Evolutionary conservation across 2,888 invertebrate genomes (phyloP), one percentile per base, ranked within the genome.

Genomic region (Ectemnius lituratus): DNA sequence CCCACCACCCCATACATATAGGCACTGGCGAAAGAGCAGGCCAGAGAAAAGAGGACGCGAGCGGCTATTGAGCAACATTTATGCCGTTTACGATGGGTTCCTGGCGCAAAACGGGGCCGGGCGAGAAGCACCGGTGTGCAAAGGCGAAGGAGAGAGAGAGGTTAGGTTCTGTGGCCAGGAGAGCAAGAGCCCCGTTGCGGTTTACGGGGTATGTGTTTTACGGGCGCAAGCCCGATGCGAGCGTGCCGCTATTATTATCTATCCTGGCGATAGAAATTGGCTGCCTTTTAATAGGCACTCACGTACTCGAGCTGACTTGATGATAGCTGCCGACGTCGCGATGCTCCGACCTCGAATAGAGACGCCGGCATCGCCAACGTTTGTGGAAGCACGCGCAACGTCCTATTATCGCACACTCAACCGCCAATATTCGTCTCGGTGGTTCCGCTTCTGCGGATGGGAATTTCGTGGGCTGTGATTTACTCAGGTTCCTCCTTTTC

Each of bases 161-260:
- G 49, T 45, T 37, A 58, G 46, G 46, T 46, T 14, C 65, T 23
- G 23, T 23, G 20, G 61, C 65, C 66, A 2, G 23, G 63, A 59
- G 71, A 76, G 76, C 67, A 66, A 73, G 73, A 83, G 79, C 76
- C 67, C 72, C 23, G 59, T 78, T 84, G 84, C 77, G 86, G 84
- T 84, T 80, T 76, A 77, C 70, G 61, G 68, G 49, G 60, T 37
- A 37, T 37, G 37, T 78, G 70, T 71, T 86, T 84, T 86, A 84
- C 73, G 75, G 37, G 73, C 66, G 76, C 79, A 78, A 71, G 69
- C 37, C 76, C 76, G n/a, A 75, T 73, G 68, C 37, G 68, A 76
- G 75, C 60, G 61, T 65, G 68, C 58, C 58, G 79, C 82, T 86
- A 79, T 83, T 85, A 82, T 86, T 82, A 82, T 82, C 82, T 84